These are phyloP conservation scores for Athene cunicularia DNA, from an alignment of 2,113 vertebrate species.

Conservation along the genomic window DNA sequence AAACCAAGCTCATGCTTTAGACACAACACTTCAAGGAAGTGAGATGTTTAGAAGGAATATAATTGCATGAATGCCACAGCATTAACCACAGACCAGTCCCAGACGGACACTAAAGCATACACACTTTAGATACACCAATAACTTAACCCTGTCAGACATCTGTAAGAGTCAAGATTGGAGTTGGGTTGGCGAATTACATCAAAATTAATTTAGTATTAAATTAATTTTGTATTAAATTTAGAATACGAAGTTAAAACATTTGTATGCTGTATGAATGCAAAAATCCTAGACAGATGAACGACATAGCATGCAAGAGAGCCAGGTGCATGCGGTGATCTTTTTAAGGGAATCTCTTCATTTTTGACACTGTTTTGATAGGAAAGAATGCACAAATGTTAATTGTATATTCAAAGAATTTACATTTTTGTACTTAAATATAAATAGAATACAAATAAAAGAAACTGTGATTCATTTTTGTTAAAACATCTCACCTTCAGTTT, in stretches of 20 bases:
- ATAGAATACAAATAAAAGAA: not conserved
- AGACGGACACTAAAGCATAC: not conserved
- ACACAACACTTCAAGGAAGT: not conserved
- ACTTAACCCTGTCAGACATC: not conserved
- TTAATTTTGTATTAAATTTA: not conserved
- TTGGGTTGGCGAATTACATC: not conserved
- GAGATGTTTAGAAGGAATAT: not conserved
- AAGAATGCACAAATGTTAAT: not conserved
- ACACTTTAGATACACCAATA: not conserved
- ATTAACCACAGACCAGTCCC: not conserved
- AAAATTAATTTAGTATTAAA: too few relatives aligned
- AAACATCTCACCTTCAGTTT: not conserved
- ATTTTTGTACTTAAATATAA: too few relatives aligned
- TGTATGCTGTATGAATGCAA: not conserved
- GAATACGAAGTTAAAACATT: not conserved
- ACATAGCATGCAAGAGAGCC: not conserved
- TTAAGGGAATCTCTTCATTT: not conserved
- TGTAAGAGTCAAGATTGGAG: not conserved
- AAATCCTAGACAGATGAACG: not conserved
- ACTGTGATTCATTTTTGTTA: not conserved
- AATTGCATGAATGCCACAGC: not conserved
- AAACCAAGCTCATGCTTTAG: not conserved
- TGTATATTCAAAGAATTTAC: not conserved
- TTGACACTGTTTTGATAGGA: not conserved
- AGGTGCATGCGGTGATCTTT: not conserved